These are phyloP conservation scores for Myocastor coypus DNA, from an alignment of 2,113 vertebrate species.

Conservation along the genomic window DNA sequence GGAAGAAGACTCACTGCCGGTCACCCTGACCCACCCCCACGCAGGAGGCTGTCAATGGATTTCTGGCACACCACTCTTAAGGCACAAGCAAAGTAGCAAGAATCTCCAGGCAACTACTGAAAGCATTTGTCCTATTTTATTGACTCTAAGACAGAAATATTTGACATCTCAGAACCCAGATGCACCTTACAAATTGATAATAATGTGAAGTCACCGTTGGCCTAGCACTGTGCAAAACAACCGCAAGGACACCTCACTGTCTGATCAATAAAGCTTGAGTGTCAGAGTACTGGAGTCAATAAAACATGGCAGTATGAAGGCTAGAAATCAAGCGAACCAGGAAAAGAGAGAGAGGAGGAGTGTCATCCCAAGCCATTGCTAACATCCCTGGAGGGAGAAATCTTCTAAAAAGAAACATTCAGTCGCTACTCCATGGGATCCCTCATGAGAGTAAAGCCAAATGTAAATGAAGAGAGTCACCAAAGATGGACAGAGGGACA, in stretches of 20 bases:
- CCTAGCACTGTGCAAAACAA: not conserved
- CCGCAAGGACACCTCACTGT: not conserved
- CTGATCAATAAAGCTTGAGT: not conserved
- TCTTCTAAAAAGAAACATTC: not conserved
- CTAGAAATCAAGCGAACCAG: not conserved
- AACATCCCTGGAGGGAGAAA: not conserved
- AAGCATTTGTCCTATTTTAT: not conserved
- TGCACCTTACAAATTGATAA: not conserved
- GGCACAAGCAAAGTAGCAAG: not conserved
- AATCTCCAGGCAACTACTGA: not conserved
- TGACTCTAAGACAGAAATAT: not conserved
- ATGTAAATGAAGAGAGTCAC: not conserved
- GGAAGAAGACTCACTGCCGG: too few species aligned
- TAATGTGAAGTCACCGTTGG: not conserved
- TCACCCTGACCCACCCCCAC: too few species aligned
- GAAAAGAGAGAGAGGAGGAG: not conserved
- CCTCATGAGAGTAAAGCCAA: not conserved
- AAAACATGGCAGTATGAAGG: not conserved
- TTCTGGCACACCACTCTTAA: not conserved
- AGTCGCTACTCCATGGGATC: not conserved
- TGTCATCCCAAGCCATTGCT: not conserved
- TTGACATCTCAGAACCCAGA: not conserved
- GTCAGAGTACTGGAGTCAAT: not conserved
- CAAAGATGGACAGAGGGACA: not conserved
- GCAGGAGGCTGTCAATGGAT: not conserved